A percentile compares a stretch with the other conserved stretches of the same genome.
Conservation (phyloP, 1,140 invertebrate species). For the Tigriopus japonicus region DNA sequence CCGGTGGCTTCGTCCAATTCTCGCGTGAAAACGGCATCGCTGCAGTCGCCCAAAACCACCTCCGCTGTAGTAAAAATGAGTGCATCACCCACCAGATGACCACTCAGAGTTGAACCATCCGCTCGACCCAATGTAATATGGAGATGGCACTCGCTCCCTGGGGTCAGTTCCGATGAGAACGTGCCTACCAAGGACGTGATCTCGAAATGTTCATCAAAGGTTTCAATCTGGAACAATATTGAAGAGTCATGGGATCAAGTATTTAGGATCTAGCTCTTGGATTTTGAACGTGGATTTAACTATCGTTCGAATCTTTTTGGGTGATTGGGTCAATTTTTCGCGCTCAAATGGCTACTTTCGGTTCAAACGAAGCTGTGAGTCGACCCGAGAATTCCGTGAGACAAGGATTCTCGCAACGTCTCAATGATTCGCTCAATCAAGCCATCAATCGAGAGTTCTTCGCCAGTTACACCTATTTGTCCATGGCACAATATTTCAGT, state of each 20-base stretch:
- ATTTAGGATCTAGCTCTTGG: not conserved
- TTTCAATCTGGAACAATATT: not conserved
- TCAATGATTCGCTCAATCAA: conserved; percentile 37
- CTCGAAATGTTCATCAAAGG: not conserved
- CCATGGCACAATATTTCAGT: conserved; percentile 46
- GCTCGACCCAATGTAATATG: not conserved
- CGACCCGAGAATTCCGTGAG: no score
- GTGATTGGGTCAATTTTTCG: no score
- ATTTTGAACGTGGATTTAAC: not conserved
- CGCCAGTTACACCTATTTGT: conserved; percentile 60
- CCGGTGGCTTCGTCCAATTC: not conserved
- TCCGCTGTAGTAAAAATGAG: not conserved
- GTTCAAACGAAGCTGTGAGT: no score
- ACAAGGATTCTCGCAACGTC: no score
- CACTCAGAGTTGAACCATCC: not conserved
- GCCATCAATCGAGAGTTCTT: conserved; percentile 76
- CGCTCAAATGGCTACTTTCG: no score
- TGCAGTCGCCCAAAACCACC: not conserved
- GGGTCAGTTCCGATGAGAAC: not conserved
- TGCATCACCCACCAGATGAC: not conserved
- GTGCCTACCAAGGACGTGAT: not conserved
- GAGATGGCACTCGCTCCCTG: not conserved
- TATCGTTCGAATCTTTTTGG: no score
- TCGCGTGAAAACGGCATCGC: not conserved
- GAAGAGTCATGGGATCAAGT: not conserved